These are phyloP conservation scores for Drosophila busckii DNA, from an alignment of 1,140 invertebrate species.

Conservation along the genomic window DNA sequence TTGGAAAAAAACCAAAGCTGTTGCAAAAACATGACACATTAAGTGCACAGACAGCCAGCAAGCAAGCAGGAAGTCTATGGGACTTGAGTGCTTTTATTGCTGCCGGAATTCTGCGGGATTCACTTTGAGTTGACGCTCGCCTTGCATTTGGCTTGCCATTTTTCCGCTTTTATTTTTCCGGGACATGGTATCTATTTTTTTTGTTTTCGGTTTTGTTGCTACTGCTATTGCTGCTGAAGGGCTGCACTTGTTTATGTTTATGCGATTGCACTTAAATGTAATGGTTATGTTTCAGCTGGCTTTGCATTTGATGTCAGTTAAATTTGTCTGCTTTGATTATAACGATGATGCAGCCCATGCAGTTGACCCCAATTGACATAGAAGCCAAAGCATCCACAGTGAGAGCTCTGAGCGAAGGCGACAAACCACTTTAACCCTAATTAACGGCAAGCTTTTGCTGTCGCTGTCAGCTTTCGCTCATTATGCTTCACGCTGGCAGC, in stretches of 20 bases:
- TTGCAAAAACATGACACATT: constrained; percentile 75
- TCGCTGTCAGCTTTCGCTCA: constrained; percentile 30
- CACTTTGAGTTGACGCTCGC: constrained; percentile 57
- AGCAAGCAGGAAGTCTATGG: constrained; percentile 56
- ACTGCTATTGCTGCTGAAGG: constrained; percentile 4
- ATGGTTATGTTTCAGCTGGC: constrained; percentile 57
- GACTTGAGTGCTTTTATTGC: constrained; percentile 73
- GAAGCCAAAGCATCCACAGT: background rate
- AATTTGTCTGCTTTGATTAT: constrained; percentile 30
- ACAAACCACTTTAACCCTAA: constrained; percentile 50
- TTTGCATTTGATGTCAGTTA: constrained; percentile 22
- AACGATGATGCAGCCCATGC: too few relatives aligned
- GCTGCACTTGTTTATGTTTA: constrained; percentile 49
- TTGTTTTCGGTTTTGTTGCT: background rate
- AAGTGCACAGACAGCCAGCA: constrained; percentile 57
- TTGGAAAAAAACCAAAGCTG: constrained; percentile 62
- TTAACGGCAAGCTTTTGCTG: constrained; percentile 43
- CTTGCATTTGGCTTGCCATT: constrained; percentile 41
- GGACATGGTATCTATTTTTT: constrained; percentile 1
- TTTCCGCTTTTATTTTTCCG: background rate
- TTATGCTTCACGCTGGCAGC: constrained; percentile 37
- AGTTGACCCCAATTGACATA: too few relatives aligned
- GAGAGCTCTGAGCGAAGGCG: constrained; percentile 3
- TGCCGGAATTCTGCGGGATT: constrained; percentile 64
- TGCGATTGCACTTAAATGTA: constrained; percentile 72